phyloP scores from a whole-genome alignment of 1,140 invertebrate species.

The Carcinoscorpius rotundicauda region DNA sequence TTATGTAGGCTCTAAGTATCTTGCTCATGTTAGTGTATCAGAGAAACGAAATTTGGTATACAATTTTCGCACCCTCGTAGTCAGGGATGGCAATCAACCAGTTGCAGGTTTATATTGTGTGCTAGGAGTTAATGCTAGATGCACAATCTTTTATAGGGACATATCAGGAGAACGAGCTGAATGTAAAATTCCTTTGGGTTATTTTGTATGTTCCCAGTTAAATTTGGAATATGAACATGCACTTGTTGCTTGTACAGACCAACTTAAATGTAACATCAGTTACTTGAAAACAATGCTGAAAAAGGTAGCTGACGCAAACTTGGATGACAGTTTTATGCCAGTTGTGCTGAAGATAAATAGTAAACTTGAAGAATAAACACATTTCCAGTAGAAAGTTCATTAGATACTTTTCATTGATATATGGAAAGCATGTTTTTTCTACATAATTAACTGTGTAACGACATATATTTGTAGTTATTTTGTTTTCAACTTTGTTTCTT shows the following conservation, averaged over 20 bases:
- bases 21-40: constrained; percentile 67
- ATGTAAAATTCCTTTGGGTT: constrained; percentile 20
- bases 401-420: too few relatives aligned
- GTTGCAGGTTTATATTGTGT: constrained; percentile 73
- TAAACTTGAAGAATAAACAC: constrained; percentile 45
- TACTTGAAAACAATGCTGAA: constrained; percentile 47
- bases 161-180: constrained; percentile 24
- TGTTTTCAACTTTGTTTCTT: too few relatives aligned
- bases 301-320: constrained; percentile 49
- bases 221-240: constrained; percentile 17
- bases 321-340: constrained; percentile 54
- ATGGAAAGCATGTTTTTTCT: too few relatives aligned
- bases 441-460: too few relatives aligned
- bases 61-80: constrained; percentile 66
- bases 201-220: constrained; percentile 9
- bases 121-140: constrained; percentile 38
- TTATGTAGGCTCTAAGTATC: constrained; percentile 60
- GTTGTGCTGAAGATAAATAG: constrained; percentile 58
- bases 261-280: constrained; percentile 23
- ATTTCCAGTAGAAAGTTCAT: too few relatives aligned
- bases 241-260: constrained; percentile 4
- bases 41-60: constrained; percentile 80
- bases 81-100: constrained; percentile 64
- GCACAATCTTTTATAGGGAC: constrained; percentile 66
- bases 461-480: too few relatives aligned